phyloP scores from a whole-genome alignment of 2,888 invertebrate genomes.

The Urechis unicinctus region DNA sequence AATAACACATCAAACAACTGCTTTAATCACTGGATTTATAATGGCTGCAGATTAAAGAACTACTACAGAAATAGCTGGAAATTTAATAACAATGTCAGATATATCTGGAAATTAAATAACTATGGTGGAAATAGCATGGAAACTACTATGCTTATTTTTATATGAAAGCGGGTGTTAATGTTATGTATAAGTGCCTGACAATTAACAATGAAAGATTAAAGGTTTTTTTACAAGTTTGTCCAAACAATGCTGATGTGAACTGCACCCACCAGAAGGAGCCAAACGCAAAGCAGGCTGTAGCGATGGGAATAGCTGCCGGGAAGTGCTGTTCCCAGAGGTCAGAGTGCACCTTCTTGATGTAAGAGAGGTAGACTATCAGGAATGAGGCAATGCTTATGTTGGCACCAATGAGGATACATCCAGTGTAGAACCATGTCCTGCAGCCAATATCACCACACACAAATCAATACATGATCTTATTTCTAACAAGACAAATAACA shows the following conservation, averaged over 20 bases:
- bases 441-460: constrained; percentile 10
- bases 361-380: constrained; percentile 40
- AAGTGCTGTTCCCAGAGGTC: constrained; percentile 45
- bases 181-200: no score
- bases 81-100: no score
- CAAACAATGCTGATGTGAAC: no score
- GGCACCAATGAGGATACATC: constrained; percentile 29
- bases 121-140: no score
- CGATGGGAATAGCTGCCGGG: constrained; percentile 44
- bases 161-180: no score
- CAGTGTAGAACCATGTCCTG: constrained; percentile 44
- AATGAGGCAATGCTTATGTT: constrained; percentile 38
- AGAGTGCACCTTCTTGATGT: constrained; percentile 36
- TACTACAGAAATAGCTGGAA: no score
- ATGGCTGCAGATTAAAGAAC: no score
- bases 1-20: constrained; percentile 21
- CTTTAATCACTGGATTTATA: no score
- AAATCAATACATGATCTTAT: background rate
- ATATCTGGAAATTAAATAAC: no score
- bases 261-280: constrained; percentile 44
- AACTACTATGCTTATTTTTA: no score
- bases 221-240: no score
- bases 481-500: background rate
- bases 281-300: constrained; percentile 40
- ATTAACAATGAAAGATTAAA: no score